phyloP scores from a whole-genome alignment of 2,888 invertebrate genomes.

The Metacarcinus magister region DNA sequence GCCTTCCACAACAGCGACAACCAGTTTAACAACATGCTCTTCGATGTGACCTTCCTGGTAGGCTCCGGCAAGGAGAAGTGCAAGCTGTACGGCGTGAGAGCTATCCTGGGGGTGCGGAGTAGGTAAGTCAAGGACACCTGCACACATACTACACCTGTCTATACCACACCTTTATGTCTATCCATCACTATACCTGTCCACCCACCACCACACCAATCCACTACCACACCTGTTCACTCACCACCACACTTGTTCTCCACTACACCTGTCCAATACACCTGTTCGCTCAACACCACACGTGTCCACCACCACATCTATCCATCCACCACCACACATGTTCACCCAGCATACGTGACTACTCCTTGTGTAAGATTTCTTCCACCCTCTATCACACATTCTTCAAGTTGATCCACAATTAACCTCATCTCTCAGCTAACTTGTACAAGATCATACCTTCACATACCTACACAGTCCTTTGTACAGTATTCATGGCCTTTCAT shows the following conservation, averaged over 20 bases:
- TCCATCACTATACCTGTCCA: neutral
- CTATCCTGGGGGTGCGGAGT: slow-evolving; percentile 95
- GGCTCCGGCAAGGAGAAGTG: slow-evolving; percentile 96
- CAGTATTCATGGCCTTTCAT: neutral
- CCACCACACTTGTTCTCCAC: too few species aligned
- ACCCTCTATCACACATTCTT: too few species aligned
- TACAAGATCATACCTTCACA: too few species aligned
- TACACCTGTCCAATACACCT: too few species aligned
- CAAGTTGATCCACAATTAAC: too few species aligned
- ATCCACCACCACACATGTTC: neutral
- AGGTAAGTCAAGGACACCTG: slow-evolving; percentile 86
- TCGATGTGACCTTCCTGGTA: slow-evolving; percentile 95
- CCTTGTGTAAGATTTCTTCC: too few species aligned
- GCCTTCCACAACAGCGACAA: slow-evolving; percentile 94
- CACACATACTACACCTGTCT: neutral
- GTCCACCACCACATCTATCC: neutral
- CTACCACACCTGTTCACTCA: neutral
- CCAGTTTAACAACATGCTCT: slow-evolving; percentile 87
- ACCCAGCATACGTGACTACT: too few species aligned
- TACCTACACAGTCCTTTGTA: too few species aligned
- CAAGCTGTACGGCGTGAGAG: slow-evolving; percentile 94
- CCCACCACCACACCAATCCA: too few species aligned
- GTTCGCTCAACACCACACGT: neutral
- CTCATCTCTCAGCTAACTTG: too few species aligned
- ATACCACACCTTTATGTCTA: neutral